phyloP scores from a whole-genome alignment of 2,888 invertebrate species.

The Apotomis betuletana region DNA sequence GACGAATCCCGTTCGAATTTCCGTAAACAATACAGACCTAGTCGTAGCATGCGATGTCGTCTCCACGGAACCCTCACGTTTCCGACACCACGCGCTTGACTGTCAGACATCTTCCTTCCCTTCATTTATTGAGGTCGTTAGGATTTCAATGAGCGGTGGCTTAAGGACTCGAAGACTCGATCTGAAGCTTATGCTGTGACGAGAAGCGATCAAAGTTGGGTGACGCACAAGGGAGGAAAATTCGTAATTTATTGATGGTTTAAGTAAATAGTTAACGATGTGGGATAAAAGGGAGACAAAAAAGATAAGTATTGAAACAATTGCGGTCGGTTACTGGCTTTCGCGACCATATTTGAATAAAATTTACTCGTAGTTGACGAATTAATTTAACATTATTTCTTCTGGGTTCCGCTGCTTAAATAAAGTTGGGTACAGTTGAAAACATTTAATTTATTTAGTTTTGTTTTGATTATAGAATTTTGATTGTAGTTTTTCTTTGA shows the following conservation, averaged over 20 bases:
- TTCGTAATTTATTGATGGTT: constrained; percentile 33
- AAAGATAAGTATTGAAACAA: constrained; percentile 4
- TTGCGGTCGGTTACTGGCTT: not conserved
- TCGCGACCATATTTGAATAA: no score
- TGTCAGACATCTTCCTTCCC: constrained; percentile 9
- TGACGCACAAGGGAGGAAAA: not conserved
- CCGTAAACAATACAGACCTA: not conserved
- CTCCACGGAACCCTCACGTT: not conserved
- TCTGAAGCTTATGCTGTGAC: constrained; percentile 8
- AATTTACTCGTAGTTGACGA: no score
- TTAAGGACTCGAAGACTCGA: constrained; percentile 8
- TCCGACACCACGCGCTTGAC: constrained; percentile 3
- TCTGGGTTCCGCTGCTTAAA: no score
- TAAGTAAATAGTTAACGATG: constrained; percentile 37
- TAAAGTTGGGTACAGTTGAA: no score
- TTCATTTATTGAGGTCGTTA: constrained; percentile 38
- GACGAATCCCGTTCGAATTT: not conserved
- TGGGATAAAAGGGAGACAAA: constrained; percentile 16
- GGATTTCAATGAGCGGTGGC: constrained; percentile 34
- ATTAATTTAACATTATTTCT: no score
- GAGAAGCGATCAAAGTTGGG: not conserved
- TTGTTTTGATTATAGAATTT: no score
- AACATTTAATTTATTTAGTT: no score
- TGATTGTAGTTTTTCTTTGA: no score
- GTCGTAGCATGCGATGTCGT: not conserved